Conservation (phyloP, 23 tunicate genomes). For the Phallusia fumigata region DNA sequence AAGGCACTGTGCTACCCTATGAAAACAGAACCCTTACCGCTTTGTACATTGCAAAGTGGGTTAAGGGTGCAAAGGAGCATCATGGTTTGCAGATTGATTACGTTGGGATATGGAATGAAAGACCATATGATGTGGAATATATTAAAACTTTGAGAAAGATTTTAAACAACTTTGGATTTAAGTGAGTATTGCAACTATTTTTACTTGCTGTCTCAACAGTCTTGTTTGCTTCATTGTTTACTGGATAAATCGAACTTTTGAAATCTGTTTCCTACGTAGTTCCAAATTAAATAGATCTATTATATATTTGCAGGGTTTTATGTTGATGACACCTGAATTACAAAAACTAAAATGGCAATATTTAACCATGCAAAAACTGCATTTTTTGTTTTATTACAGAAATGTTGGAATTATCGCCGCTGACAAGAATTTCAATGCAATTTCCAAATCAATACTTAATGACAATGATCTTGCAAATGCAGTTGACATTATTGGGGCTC, state of each 20-base stretch:
- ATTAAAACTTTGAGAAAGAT: conserved; percentile 66
- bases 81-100: conserved; percentile 68
- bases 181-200: conserved; percentile 12
- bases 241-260: too few relatives aligned
- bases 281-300: too few relatives aligned
- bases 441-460: conserved; percentile 41
- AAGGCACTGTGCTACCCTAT: conserved; percentile 61
- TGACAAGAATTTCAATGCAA: conserved; percentile 38
- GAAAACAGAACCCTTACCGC: conserved; percentile 54
- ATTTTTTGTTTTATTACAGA: conserved; percentile 8
- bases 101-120: conserved; percentile 96
- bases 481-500: conserved; percentile 70
- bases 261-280: too few relatives aligned
- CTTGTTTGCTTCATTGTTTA: too few relatives aligned
- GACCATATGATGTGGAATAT: conserved; percentile 77
- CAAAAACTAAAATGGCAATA: too few relatives aligned
- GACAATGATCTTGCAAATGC: conserved; percentile 66
- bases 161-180: conserved; percentile 44
- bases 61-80: conserved; percentile 63
- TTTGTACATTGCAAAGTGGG: conserved; percentile 67
- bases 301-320: too few relatives aligned
- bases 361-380: too few relatives aligned
- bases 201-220: neutral
- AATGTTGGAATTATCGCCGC: conserved; percentile 70
- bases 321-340: too few relatives aligned